These are phyloP conservation scores for Oryzias celebensis DNA, from an alignment of 2,113 vertebrate species.

Conservation along the genomic window DNA sequence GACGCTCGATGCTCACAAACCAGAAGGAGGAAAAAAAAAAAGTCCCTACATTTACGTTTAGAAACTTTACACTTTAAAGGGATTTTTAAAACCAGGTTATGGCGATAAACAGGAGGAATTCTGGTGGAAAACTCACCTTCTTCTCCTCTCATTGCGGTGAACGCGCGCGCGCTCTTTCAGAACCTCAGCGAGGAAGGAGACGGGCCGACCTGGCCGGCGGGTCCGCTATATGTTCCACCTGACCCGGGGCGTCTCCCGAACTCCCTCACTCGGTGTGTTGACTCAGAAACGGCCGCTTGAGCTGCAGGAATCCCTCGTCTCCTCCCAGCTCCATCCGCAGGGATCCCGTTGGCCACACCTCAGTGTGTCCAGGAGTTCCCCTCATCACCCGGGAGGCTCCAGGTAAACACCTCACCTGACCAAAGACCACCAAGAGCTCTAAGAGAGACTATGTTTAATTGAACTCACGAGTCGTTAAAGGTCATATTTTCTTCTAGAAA, in stretches of 20 bases:
- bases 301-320: constrained; percentile 34
- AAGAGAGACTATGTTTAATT: too few relatives aligned
- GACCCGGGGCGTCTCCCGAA: constrained; percentile 58
- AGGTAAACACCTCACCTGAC: constrained; percentile 9
- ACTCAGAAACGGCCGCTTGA: constrained; percentile 22
- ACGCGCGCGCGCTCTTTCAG: not conserved
- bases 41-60: not conserved
- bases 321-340: constrained; percentile 40
- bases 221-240: constrained; percentile 66
- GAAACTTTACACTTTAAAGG: not conserved
- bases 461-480: too few relatives aligned
- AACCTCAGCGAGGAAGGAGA: constrained; percentile 5
- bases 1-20: constrained; percentile 5
- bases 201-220: not conserved
- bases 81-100: not conserved
- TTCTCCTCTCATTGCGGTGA: constrained; percentile 21
- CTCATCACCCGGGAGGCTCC: constrained; percentile 9
- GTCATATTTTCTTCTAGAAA: too few relatives aligned
- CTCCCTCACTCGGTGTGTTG: constrained; percentile 42
- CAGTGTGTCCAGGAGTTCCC: constrained; percentile 32
- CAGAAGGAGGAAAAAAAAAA: not conserved
- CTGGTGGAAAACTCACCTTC: constrained; percentile 43
- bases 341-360: constrained; percentile 54
- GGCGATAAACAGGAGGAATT: constrained; percentile 37
- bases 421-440: too few relatives aligned